Evolutionary conservation across 2,113 vertebrate genomes (phyloP).

Genomic region (Microtus richardsoni): DNA sequence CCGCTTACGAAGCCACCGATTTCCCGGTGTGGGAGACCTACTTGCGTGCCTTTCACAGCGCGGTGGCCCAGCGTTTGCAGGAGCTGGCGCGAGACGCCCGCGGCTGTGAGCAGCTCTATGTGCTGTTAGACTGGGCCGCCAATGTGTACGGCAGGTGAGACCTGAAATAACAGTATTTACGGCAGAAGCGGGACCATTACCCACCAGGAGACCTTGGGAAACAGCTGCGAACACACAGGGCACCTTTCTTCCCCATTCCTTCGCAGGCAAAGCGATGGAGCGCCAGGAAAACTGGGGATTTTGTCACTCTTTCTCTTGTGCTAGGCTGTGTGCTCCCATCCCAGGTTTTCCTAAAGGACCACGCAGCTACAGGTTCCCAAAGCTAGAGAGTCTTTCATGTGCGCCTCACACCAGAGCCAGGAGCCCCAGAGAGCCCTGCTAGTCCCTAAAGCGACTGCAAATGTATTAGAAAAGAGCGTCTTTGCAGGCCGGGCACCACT

Average conservation of each 20-base stretch:
- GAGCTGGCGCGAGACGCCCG: conserved; percentile 63
- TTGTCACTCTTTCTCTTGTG: background rate
- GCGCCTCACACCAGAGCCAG: background rate
- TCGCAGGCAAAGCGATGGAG: background rate
- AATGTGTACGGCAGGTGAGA: conserved; percentile 87
- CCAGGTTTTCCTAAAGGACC: background rate
- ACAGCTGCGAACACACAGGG: no score
- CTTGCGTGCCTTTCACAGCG: conserved; percentile 83
- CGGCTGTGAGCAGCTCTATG: conserved; percentile 81
- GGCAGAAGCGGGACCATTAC: background rate
- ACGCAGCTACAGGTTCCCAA: background rate
- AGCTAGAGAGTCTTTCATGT: background rate
- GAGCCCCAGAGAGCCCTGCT: background rate
- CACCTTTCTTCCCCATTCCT: background rate
- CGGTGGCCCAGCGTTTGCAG: conserved; percentile 84
- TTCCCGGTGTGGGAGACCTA: conserved; percentile 84
- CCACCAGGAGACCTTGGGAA: background rate
- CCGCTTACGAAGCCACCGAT: conserved; percentile 82
- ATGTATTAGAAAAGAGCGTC: no score
- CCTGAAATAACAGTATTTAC: background rate
- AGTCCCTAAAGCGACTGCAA: background rate
- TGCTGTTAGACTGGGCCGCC: conserved; percentile 86
- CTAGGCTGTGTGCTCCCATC: background rate
- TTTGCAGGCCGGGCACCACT: background rate
- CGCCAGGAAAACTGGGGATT: rapidly evolving